These are phyloP conservation scores for Hydrotaea diabolus DNA, from an alignment of 2,888 invertebrate genomes.

Conservation along the genomic window DNA sequence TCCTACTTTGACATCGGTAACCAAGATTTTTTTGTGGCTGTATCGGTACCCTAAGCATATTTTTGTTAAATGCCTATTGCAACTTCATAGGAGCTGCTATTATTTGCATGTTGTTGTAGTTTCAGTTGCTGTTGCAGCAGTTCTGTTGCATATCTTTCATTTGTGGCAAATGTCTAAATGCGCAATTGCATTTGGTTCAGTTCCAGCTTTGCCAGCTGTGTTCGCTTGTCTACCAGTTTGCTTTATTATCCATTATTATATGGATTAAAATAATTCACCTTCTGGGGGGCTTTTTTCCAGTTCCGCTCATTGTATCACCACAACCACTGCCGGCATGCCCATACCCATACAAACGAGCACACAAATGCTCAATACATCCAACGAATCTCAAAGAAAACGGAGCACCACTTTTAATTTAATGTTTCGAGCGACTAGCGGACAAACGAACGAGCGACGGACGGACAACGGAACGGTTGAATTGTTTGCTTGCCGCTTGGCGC, in stretches of 20 bases:
- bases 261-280: slow-evolving; percentile 73
- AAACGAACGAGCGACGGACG: not conserved
- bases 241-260: slow-evolving; percentile 71
- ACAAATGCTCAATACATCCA: too few species aligned
- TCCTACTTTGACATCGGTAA: not conserved
- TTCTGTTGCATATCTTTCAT: slow-evolving; percentile 32
- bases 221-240: slow-evolving; percentile 65
- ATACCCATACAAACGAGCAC: not conserved
- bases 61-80: slow-evolving; percentile 57
- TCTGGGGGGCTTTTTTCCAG: slow-evolving; percentile 67
- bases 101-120: slow-evolving; percentile 37
- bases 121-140: slow-evolving; percentile 27
- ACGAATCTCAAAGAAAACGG: slow-evolving; percentile 25
- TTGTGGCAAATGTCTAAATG: slow-evolving; percentile 51
- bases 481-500: slow-evolving; percentile 6
- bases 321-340: not conserved
- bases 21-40: slow-evolving; percentile 28
- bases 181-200: slow-evolving; percentile 65
- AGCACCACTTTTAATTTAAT: slow-evolving; percentile 54
- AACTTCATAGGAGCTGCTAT: slow-evolving; percentile 59
- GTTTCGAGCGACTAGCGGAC: not conserved
- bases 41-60: slow-evolving; percentile 9
- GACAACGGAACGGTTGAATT: not conserved
- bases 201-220: slow-evolving; percentile 68
- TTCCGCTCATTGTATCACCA: slow-evolving; percentile 51